Percentiles rank a stretch among this genome's conserved stretches.
Conservation (phyloP, 1,140 invertebrate genomes). For the Adelges cooleyi region DNA sequence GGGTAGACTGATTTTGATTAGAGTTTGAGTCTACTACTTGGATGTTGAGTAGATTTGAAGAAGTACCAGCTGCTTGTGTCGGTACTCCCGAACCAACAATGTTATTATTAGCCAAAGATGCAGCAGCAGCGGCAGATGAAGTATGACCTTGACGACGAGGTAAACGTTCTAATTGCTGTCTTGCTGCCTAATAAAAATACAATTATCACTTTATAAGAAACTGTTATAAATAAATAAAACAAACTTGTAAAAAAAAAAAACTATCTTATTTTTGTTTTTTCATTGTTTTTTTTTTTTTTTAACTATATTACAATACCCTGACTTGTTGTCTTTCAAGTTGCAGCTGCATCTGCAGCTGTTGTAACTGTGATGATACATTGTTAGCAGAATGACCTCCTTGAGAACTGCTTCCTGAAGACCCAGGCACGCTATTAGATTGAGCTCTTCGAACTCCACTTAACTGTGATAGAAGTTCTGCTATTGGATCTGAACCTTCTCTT, state of each 20-base stretch:
- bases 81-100: conserved; percentile 13
- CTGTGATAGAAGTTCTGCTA: conserved; percentile 84
- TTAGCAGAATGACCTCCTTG: conserved; percentile 48
- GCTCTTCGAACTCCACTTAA: conserved; percentile 72
- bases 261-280: neutral
- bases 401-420: conserved; percentile 33
- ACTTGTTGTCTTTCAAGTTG: conserved; percentile 77
- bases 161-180: conserved; percentile 75
- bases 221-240: neutral
- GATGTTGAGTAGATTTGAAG: conserved; percentile 15
- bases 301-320: conserved; percentile 42
- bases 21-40: conserved; percentile 17
- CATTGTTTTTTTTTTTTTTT: too few species aligned
- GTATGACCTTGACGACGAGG: conserved; percentile 59
- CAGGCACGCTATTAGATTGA: conserved; percentile 39
- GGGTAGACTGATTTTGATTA: conserved; percentile 19
- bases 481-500: conserved; percentile 85
- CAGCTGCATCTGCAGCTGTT: conserved; percentile 81
- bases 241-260: neutral
- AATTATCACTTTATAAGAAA: neutral
- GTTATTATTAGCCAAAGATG: conserved; percentile 26
- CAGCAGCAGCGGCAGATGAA: conserved; percentile 36
- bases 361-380: conserved; percentile 50
- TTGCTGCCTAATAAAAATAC: conserved; percentile 46
- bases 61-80: conserved; percentile 4